Percentiles rank a stretch among this genome's conserved stretches.
These are phyloP conservation scores for Pocillopora damicornis DNA, from an alignment of 64 coral and sea anemone genomes.

Conservation along the genomic window DNA sequence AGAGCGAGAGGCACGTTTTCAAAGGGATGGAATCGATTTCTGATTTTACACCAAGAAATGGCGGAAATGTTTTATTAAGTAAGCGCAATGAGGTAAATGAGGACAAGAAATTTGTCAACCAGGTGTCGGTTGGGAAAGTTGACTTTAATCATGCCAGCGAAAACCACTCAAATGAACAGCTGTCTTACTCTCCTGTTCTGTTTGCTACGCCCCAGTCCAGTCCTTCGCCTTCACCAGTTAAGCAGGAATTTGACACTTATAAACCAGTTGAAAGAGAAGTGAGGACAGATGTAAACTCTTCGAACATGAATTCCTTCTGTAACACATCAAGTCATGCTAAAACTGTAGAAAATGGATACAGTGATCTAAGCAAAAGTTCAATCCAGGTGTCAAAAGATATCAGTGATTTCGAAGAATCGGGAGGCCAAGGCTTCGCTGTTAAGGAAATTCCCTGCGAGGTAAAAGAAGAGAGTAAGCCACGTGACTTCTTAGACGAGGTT, in stretches of 20 bases:
- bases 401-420: neutral
- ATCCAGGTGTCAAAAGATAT: neutral
- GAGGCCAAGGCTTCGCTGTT: neutral
- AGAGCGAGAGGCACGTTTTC: neutral
- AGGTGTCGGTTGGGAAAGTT: too few relatives aligned
- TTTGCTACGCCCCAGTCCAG: neutral
- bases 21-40: conserved; percentile 14
- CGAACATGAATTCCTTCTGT: neutral
- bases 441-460: neutral
- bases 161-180: neutral
- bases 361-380: neutral
- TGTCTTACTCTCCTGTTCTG: conserved; percentile 5
- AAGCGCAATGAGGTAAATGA: neutral
- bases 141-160: neutral
- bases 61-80: neutral
- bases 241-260: neutral
- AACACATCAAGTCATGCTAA: neutral
- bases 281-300: neutral
- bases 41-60: neutral
- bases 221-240: neutral
- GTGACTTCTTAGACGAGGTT: conserved; percentile 5
- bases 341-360: neutral
- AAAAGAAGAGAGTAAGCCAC: neutral
- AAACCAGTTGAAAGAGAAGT: neutral
- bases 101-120: neutral